Evolutionary conservation across 2,888 invertebrate genomes (phyloP).

Genomic region (Julus scandinavius): DNA sequence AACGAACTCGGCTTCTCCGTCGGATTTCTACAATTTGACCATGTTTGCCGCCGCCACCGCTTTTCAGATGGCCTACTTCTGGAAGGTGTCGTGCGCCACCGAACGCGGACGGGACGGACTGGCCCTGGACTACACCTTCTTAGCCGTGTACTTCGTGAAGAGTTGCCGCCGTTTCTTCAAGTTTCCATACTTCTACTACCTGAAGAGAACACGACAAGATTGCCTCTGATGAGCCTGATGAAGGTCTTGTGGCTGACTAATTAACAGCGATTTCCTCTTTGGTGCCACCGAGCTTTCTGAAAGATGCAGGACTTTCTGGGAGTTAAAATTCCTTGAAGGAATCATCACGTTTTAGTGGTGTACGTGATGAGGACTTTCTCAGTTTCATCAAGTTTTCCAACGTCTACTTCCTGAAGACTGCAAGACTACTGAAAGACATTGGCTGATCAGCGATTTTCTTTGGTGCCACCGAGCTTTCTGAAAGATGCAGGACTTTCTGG

Average conservation of each 20-base stretch:
- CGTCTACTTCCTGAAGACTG: neutral
- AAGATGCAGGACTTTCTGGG: no score
- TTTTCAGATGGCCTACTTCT: constrained; percentile 53
- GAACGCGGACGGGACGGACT: constrained; percentile 54
- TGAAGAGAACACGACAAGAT: constrained; percentile 4
- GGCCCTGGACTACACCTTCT: constrained; percentile 48
- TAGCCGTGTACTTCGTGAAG: constrained; percentile 47
- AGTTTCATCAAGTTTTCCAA: no score
- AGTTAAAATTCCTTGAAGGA: no score
- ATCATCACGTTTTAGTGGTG: no score
- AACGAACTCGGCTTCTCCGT: neutral
- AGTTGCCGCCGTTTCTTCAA: constrained; percentile 49
- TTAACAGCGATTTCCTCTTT: no score
- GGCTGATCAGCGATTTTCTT: no score
- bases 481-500: no score
- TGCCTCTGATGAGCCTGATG: neutral
- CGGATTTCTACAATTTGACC: neutral
- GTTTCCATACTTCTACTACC: constrained; percentile 12
- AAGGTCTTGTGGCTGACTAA: no score
- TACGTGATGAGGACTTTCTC: no score
- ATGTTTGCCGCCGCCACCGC: constrained; percentile 37
- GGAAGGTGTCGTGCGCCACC: constrained; percentile 51
- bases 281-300: no score
- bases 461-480: no score
- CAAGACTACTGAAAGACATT: neutral